Conservation (phyloP, 2,888 invertebrate species). For the Poecilus cupreus region DNA sequence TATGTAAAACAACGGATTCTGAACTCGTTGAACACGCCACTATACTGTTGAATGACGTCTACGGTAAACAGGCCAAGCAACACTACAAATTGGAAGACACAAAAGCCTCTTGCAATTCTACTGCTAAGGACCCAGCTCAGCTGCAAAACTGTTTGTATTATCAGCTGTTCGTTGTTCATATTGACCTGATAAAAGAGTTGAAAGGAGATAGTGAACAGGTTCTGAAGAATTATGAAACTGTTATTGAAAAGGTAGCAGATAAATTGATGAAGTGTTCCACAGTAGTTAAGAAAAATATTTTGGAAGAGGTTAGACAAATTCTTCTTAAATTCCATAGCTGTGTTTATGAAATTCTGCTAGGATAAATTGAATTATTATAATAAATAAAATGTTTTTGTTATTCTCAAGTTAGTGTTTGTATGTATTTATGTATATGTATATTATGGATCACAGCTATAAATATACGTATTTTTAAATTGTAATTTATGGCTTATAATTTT, state of each 20-base stretch:
- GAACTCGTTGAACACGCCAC: neutral
- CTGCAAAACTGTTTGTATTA: neutral
- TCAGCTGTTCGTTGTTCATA: neutral
- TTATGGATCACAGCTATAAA: too few species aligned
- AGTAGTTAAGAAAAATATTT: too few species aligned
- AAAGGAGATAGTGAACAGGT: neutral
- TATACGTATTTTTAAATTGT: too few species aligned
- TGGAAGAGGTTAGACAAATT: too few species aligned
- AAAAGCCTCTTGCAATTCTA: neutral
- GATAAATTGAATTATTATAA: too few species aligned
- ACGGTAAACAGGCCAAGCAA: too few species aligned
- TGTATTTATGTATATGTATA: too few species aligned
- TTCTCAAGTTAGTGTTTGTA: too few species aligned
- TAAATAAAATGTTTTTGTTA: too few species aligned
- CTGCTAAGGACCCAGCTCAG: neutral
- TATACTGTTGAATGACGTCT: neutral
- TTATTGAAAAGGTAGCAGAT: neutral
- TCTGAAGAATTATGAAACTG: neutral
- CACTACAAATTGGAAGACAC: neutral
- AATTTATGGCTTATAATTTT: too few species aligned
- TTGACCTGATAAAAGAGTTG: neutral
- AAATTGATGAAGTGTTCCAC: neutral
- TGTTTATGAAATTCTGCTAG: too few species aligned
- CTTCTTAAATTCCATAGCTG: too few species aligned
- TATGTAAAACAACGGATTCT: neutral